Evolutionary conservation across 2,797 vertebrate genomes (phyloP).

Genomic region (Arremon aurantiirostris): DNA sequence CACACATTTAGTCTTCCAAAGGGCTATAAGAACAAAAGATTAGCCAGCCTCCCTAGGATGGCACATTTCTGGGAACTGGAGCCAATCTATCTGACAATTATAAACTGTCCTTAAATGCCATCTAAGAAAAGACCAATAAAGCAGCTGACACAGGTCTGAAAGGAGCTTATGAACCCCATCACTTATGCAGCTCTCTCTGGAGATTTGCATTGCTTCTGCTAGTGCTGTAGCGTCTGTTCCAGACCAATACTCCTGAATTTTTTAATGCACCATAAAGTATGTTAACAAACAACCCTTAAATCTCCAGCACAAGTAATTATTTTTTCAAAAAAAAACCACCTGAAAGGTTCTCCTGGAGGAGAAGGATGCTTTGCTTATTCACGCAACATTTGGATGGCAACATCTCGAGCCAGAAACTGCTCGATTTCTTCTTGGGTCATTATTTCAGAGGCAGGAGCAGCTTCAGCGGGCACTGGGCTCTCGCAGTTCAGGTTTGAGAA

Average conservation of each 20-base stretch:
- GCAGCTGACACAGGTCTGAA: not conserved
- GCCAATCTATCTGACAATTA: not conserved
- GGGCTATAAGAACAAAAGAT: not conserved
- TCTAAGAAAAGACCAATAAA: not conserved
- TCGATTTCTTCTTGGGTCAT: conserved; percentile 60
- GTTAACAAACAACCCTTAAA: not conserved
- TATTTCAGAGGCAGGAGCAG: conserved; percentile 2
- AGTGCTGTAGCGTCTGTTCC: not conserved
- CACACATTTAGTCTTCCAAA: not conserved
- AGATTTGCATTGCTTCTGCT: conserved; percentile 9
- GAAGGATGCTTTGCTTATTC: conserved; percentile 1
- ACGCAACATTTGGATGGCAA: conserved; percentile 4
- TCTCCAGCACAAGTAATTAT: not conserved
- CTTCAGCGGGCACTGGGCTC: not conserved
- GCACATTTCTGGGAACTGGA: not conserved
- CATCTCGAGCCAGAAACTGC: conserved; percentile 38
- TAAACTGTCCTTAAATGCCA: not conserved
- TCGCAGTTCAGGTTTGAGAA: conserved; percentile 80
- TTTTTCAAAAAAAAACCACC: not conserved
- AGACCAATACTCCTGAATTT: not conserved
- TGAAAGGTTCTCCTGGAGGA: not conserved
- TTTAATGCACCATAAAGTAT: not conserved
- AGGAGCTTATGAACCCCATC: not conserved
- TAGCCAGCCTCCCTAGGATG: not conserved
- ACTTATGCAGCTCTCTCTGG: not conserved